phyloP scores from a whole-genome alignment of 1,140 invertebrate species.

The Listronotus bonariensis region DNA sequence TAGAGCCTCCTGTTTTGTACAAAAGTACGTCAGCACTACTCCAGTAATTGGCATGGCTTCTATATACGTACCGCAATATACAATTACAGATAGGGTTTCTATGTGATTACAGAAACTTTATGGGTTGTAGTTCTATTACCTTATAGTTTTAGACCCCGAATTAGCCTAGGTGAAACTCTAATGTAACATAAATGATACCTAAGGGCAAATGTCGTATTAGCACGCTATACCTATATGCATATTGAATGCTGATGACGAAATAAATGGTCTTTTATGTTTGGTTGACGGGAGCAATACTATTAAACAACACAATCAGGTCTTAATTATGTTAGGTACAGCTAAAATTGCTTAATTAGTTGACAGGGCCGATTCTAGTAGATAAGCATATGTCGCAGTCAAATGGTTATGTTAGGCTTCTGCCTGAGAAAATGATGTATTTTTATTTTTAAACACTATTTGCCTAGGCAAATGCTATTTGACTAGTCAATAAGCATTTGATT shows the following conservation, averaged over 20 bases:
- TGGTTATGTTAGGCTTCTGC: too few species aligned
- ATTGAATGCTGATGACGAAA: background rate
- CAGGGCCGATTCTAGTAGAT: too few species aligned
- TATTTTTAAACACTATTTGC: too few species aligned
- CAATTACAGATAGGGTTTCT: constrained; percentile 31
- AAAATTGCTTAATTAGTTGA: too few species aligned
- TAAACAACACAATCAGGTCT: too few species aligned
- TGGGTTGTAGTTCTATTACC: constrained; percentile 30
- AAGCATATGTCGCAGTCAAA: too few species aligned
- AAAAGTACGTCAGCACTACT: constrained; percentile 20
- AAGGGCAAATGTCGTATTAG: constrained; percentile 28
- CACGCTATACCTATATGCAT: constrained; percentile 27
- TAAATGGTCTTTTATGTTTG: too few species aligned
- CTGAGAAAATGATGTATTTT: too few species aligned
- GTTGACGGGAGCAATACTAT: too few species aligned
- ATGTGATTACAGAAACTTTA: constrained; percentile 37
- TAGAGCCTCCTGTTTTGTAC: constrained; percentile 14
- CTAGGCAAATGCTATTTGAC: too few species aligned
- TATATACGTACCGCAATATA: constrained; percentile 24
- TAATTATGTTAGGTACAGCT: too few species aligned
- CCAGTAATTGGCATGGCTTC: constrained; percentile 23
- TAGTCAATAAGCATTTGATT: too few species aligned
- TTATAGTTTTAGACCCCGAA: constrained; percentile 25
- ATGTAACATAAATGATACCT: constrained; percentile 30
- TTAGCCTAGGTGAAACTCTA: constrained; percentile 27